Percentiles rank a stretch among this genome's conserved stretches.
phyloP scores from a whole-genome alignment of 2,797 vertebrate species.

The Triplophysa bombifrons region DNA sequence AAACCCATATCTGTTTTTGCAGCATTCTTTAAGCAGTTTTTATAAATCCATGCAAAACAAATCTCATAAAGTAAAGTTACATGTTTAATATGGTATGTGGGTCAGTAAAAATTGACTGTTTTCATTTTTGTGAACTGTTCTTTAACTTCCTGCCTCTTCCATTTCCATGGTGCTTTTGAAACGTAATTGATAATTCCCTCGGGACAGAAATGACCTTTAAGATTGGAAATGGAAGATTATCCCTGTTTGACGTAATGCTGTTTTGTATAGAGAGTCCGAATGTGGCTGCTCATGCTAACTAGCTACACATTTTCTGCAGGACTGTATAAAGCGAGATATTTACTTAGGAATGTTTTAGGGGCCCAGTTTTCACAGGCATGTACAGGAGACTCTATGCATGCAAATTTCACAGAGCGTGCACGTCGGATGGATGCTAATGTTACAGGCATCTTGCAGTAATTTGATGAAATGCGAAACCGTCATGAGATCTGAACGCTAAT shows the following conservation, averaged over 20 bases:
- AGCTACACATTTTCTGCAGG: background rate
- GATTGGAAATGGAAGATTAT: slow-evolving; percentile 24
- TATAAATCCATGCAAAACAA: no score
- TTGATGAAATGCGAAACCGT: slow-evolving; percentile 39
- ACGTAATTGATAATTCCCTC: background rate
- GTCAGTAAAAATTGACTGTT: background rate
- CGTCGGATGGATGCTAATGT: background rate
- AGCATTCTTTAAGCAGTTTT: no score
- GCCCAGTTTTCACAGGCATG: slow-evolving; percentile 18
- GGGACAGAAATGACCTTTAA: slow-evolving; percentile 8
- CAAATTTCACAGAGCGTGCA: background rate
- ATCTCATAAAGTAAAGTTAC: no score
- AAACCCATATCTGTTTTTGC: background rate
- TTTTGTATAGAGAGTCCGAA: background rate
- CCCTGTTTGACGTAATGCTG: background rate
- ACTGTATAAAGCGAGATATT: background rate
- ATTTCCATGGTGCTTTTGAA: background rate
- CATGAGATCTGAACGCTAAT: background rate
- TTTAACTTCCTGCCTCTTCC: background rate
- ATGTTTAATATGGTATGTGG: no score
- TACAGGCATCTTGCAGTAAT: slow-evolving; percentile 33
- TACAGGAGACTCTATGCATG: slow-evolving; percentile 49
- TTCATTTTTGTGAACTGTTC: background rate
- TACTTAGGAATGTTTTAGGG: background rate
- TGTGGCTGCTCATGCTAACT: background rate